Conservation (phyloP, 1,140 invertebrate genomes). For the Vanessa tameamea region DNA sequence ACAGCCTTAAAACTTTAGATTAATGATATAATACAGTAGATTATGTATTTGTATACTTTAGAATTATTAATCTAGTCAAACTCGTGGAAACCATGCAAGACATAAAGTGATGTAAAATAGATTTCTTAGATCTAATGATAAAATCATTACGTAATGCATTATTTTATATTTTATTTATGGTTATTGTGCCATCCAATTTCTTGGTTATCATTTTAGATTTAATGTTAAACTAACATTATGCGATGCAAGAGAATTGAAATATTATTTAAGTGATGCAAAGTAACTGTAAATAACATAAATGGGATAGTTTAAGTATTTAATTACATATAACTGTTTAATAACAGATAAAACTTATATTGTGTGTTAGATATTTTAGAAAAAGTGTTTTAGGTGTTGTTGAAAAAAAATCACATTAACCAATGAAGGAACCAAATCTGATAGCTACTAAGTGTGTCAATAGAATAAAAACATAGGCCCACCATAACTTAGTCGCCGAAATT, state of each 20-base stretch:
- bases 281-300: conserved; percentile 25
- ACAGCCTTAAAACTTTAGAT: not conserved
- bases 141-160: conserved; percentile 30
- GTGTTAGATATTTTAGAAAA: conserved; percentile 19
- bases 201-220: conserved; percentile 67
- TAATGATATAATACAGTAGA: not conserved
- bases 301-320: conserved; percentile 13
- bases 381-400: conserved; percentile 17
- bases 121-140: conserved; percentile 42
- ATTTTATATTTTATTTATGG: conserved; percentile 29
- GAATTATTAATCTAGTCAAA: conserved; percentile 20
- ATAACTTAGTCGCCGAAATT: not conserved
- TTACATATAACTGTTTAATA: conserved; percentile 7
- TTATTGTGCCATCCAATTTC: conserved; percentile 71
- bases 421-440: conserved; percentile 32
- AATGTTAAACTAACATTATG: conserved; percentile 67
- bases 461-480: not conserved
- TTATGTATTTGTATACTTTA: not conserved
- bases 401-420: conserved; percentile 14
- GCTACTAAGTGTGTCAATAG: conserved; percentile 1
- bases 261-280: conserved; percentile 56
- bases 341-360: conserved; percentile 8
- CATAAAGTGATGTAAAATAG: conserved; percentile 75
- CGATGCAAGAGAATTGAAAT: conserved; percentile 80
- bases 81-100: conserved; percentile 49